Evolutionary conservation across 2,888 invertebrate genomes (phyloP).

Genomic region (Pseudanteris insignis): DNA sequence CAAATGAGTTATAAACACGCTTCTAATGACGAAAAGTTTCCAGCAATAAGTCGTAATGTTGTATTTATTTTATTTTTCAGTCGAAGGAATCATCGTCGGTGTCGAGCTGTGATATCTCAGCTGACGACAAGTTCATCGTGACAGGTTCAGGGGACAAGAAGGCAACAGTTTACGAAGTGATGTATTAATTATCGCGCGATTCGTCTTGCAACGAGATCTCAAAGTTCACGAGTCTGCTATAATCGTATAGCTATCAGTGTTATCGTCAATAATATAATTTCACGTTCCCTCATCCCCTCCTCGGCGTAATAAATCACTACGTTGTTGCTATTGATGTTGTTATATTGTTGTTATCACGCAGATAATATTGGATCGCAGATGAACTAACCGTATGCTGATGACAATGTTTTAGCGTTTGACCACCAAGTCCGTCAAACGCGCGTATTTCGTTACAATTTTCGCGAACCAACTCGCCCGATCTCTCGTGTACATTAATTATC

Average conservation of each 20-base stretch:
- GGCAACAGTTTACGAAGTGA: slow-evolving; percentile 96
- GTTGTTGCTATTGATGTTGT: slow-evolving; percentile 41
- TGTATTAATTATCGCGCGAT: slow-evolving; percentile 71
- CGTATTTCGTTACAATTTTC: slow-evolving; percentile 5
- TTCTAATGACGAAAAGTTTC: no score
- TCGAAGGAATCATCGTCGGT: slow-evolving; percentile 98
- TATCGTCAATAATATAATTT: slow-evolving; percentile 39
- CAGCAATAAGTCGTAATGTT: no score
- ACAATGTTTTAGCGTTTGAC: slow-evolving; percentile 2
- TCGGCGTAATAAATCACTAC: slow-evolving; percentile 34
- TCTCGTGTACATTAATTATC: slow-evolving; percentile 6
- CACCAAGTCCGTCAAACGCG: neutral
- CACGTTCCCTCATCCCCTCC: slow-evolving; percentile 4
- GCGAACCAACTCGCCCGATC: neutral
- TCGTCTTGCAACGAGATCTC: slow-evolving; percentile 33
- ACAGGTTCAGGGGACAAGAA: slow-evolving; percentile 99
- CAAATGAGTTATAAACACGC: no score
- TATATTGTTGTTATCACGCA: slow-evolving; percentile 46
- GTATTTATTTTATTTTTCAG: slow-evolving; percentile 69
- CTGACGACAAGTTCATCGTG: slow-evolving; percentile 97
- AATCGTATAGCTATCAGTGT: slow-evolving; percentile 50
- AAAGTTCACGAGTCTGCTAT: slow-evolving; percentile 31
- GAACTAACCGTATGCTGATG: no score
- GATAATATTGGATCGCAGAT: slow-evolving; percentile 14
- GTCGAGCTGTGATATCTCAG: slow-evolving; percentile 97